These are phyloP conservation scores for Ctenodactylus gundi DNA, from an alignment of 2,113 vertebrate genomes.

Conservation along the genomic window DNA sequence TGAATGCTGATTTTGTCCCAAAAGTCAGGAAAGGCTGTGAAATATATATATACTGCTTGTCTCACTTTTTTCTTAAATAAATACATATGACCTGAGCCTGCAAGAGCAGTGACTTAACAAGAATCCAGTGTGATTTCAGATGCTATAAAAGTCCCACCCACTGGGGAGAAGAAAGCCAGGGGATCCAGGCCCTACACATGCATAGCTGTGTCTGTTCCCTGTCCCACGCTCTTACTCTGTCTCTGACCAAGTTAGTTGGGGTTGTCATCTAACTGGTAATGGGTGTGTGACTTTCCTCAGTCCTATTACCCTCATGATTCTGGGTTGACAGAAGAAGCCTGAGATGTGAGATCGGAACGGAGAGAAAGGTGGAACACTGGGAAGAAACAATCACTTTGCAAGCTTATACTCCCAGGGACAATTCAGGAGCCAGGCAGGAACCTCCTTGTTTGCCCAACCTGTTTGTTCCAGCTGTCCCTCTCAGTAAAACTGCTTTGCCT, in stretches of 20 bases:
- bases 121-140: background rate
- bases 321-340: background rate
- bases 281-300: background rate
- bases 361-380: background rate
- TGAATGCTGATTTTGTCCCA: background rate
- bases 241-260: background rate
- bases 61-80: conserved; percentile 1
- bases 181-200: background rate
- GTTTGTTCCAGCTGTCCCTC: background rate
- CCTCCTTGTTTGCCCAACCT: background rate
- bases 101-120: background rate
- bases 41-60: background rate
- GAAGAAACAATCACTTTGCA: background rate
- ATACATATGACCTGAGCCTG: background rate
- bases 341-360: background rate
- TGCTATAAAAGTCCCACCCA: background rate
- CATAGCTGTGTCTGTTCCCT: background rate
- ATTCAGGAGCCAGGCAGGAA: background rate
- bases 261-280: background rate
- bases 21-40: background rate
- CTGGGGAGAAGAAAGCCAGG: background rate
- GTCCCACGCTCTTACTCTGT: background rate
- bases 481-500: background rate
- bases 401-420: background rate
- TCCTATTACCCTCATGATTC: background rate